Conservation (phyloP, 2,888 invertebrate species). For the Herminia tarsipennalis region DNA sequence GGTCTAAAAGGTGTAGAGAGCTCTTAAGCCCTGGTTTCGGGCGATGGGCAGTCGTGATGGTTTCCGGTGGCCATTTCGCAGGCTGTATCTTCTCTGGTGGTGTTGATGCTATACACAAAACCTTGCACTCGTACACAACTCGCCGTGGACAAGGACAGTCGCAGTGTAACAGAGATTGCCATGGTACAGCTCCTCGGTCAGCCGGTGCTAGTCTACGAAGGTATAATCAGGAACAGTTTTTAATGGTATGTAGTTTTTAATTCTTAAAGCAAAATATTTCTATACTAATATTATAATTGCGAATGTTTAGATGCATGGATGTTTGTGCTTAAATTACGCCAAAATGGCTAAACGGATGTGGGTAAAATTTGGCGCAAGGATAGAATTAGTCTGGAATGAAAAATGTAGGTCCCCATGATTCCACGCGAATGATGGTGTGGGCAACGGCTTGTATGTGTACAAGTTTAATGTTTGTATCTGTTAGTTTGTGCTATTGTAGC, state of each 20-base stretch:
- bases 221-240: constrained; percentile 91
- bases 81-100: constrained; percentile 74
- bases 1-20: constrained; percentile 69
- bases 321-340: too few species aligned
- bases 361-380: neutral
- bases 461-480: neutral
- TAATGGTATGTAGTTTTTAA: constrained; percentile 85
- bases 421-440: neutral
- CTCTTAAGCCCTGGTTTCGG: constrained; percentile 72
- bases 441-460: neutral
- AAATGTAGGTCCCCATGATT: too few species aligned
- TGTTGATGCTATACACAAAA: constrained; percentile 89
- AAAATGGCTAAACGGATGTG: neutral
- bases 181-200: constrained; percentile 89
- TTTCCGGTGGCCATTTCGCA: constrained; percentile 90
- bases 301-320: neutral
- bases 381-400: neutral
- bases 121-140: constrained; percentile 94
- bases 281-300: neutral
- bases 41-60: constrained; percentile 91
- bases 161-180: constrained; percentile 88
- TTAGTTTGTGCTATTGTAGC: too few species aligned
- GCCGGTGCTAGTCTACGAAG: constrained; percentile 93
- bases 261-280: neutral
- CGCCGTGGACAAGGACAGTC: constrained; percentile 93